Conservation (phyloP, 2,888 invertebrate species). For the Drosophila flavopinicola region DNA sequence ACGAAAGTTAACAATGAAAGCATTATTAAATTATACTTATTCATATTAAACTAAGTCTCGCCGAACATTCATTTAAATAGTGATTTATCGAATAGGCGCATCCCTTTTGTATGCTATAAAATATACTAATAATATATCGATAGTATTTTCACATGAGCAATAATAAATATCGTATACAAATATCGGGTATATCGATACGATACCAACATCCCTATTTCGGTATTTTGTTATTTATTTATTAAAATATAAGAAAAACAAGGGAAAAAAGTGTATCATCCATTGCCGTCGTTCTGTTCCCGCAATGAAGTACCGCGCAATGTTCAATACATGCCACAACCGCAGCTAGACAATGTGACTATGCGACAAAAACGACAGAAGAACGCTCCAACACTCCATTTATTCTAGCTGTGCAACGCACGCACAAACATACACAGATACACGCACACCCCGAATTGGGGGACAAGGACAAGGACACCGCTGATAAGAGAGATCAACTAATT, state of each 20-base stretch:
- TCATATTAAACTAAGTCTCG: no score
- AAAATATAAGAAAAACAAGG: slow-evolving; percentile 9
- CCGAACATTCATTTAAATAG: no score
- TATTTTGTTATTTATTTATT: slow-evolving; percentile 60
- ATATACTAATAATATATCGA: slow-evolving; percentile 16
- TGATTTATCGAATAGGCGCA: slow-evolving; percentile 12
- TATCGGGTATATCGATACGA: slow-evolving; percentile 34
- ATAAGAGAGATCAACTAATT: slow-evolving; percentile 6
- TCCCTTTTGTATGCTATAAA: slow-evolving; percentile 13
- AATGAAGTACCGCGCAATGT: slow-evolving; percentile 37
- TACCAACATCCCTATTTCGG: slow-evolving; percentile 43
- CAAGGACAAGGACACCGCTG: slow-evolving; percentile 10
- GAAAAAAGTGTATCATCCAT: no score
- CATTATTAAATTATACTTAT: no score
- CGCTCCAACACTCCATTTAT: slow-evolving; percentile 27
- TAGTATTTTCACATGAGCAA: neutral
- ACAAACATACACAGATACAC: slow-evolving; percentile 5
- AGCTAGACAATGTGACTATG: slow-evolving; percentile 51
- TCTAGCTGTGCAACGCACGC: slow-evolving; percentile 18
- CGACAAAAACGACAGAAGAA: slow-evolving; percentile 39
- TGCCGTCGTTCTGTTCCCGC: slow-evolving; percentile 13
- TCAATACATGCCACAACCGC: slow-evolving; percentile 7
- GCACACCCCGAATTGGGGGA: slow-evolving; percentile 2
- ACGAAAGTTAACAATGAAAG: no score
- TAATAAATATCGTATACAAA: slow-evolving; percentile 12